Base-by-base conservation (phyloP, 2,888 invertebrate species). In the Galeopsomyia nigrocyanea region DNA sequence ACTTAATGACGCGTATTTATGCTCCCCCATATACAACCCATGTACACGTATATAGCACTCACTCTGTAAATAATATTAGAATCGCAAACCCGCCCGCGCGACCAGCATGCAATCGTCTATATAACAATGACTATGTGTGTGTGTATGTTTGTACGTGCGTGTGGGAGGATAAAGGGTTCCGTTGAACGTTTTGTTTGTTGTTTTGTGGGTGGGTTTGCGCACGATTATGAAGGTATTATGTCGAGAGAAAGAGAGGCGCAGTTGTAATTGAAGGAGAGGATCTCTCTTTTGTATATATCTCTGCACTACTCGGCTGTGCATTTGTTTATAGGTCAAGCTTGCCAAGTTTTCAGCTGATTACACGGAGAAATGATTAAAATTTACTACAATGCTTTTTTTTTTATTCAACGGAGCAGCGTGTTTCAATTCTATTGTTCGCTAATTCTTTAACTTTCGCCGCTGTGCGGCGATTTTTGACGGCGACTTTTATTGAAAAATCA, bases 11-110 rank as follows among this genome's bases (percentile, higher is more conserved):
- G 58, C 22, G 49, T 22, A 57, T 53, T 50, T 7, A 9, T 22
- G 10, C 26, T 26, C 26, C 19, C 55, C 17, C 49, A 22, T 19
- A 16, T 31, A 22, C 53, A 17, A 39, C 46, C n/a, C 17, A 21
- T 53, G 17, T 60, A 61, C 16, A 50, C 16, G 7, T 19, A 50
- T 19, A 55, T 49, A n/a, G 19, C 47, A 53, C n/a, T n/a, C 46
- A 21, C 64, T 65, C 60, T 65, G 71, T 66, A 71, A 71, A 71
- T 39, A 39, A 39, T 71, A 71, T 71, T 66, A 61, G 56, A 71
- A 62, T 71, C 56, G 55, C 50, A 50, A 22, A 49, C 5, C 22
- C 7, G 56, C 60, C 19, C 47, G 19, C 61, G 46, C 17, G 22
- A 17, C 50, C 51, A 47, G 26, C 26, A 64, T 63, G 51, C 57